Base-by-base conservation (phyloP, 2,797 vertebrate genomes). In the Cossypha polioptera region DNA sequence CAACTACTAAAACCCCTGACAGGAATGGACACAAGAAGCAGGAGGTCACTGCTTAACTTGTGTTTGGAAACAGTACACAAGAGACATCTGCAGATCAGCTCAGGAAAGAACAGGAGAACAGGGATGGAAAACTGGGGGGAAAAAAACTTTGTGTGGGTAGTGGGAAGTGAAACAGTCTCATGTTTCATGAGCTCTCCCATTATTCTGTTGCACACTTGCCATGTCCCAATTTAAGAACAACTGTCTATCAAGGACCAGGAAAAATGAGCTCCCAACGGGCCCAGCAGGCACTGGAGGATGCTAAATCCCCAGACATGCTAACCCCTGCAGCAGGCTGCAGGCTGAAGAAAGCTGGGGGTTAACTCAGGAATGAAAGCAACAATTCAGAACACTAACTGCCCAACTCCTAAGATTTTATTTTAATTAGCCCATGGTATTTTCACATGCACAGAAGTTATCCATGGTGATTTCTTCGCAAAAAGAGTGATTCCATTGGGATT, bases 221-320 rank as follows among this genome's bases (percentile, higher is more conserved):
- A 16, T 6, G 31, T 7, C 22, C 16, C 50, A 36, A 3, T 48
- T 72, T 42, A 28, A 72, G 54, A 90, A 72, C 17, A 13, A 26
- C 8, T 20, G 7, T 16, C 66, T 18, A 21, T 25, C 31, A 28
- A 51, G 40, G 28, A 16, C 9, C 19, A 47, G 47, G 77, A 36
- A 40, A 53, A 90, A 26, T 4, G 31, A 72, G 74, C 33, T 84
- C 40, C 57, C 69, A 53, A 8, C 3, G 48, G 55, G 40, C 28
- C 28, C 48, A 25, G 24, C 13, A 8, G 21, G 22, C n/a, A 57
- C 0, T 3, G 59, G 17, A 58, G 19, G 33, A 71, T n/a, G 31
- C 22, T n/a, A 1, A 3, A 7, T 33, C 53, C n/a, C 67, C 40
- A 45, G 25, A 24, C 0, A 0, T 29, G 25, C 25, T 16, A 33